Evolutionary conservation across 2,888 invertebrate genomes (phyloP), one percentile per base, ranked within the genome.

Genomic region (Boloria euphrosyne): DNA sequence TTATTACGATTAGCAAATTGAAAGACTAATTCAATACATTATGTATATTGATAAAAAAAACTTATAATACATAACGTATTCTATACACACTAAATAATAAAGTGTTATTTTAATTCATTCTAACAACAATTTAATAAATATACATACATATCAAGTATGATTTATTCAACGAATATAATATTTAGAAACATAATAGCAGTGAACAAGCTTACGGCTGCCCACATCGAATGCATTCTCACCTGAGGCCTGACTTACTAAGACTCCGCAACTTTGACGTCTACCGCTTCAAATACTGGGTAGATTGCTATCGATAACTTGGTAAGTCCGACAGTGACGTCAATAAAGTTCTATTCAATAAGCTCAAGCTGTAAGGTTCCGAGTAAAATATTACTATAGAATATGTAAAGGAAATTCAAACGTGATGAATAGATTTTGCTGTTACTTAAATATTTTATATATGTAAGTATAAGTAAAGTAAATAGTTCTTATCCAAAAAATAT

Each of bases 201-300:
- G 46, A 52, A 31, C n/a, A 49, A 58, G 52, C 58, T 66, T 62
- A 64, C 52, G 44, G 62, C 62, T 60, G 67, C 51, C 65, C 67
- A 54, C 70, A 51, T 61, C 92, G 91, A 86, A 88, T 92, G 87
- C 92, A 93, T 90, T 90, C 87, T 87, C 90, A 90, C 90, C 90
- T 89, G 89, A 83, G 89, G 89, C 87, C 82, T 80, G 85, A 86
- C 86, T 90, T 86, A 79, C 81, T 88, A 90, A 89, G 90, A 87
- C 89, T 92, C 90, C 84, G 76, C 78, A 92, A 92, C 90, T 92
- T 89, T 85, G 87, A 87, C 89, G 85, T 81, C 79, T 76, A 80
- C 77, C 80, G 78, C 64, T 65, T 65, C 83, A 85, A 87, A 86
- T 85, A 86, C 86, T 80, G 77, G 79, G 60, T 47, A 63, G 79